Percentiles rank a stretch among this genome's conserved stretches.
phyloP scores from a whole-genome alignment of 2,888 invertebrate genomes.

The Eucera pruinosa region DNA sequence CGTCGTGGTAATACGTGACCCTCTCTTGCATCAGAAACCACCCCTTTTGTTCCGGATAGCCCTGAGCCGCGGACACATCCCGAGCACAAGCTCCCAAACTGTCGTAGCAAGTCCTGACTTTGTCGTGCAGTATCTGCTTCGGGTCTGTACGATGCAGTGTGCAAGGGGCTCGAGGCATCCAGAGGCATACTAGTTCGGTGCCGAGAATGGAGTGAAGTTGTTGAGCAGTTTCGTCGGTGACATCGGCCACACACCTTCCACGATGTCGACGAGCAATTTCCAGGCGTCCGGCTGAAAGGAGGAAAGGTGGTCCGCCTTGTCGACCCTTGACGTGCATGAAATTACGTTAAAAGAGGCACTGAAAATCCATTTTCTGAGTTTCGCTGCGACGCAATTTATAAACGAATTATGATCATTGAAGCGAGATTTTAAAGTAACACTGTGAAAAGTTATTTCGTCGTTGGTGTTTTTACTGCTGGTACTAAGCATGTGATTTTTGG shows the following conservation, averaged over 20 bases:
- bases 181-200: slow-evolving; percentile 45
- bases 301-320: slow-evolving; percentile 23
- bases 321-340: slow-evolving; percentile 10
- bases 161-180: slow-evolving; percentile 45
- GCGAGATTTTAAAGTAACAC: background rate
- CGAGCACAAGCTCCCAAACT: slow-evolving; percentile 69
- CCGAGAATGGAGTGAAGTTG: slow-evolving; percentile 68
- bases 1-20: slow-evolving; percentile 70
- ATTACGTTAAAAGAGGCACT: slow-evolving; percentile 25
- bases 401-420: background rate
- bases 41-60: slow-evolving; percentile 36
- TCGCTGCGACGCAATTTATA: background rate
- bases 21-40: slow-evolving; percentile 11
- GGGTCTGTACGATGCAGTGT: slow-evolving; percentile 51
- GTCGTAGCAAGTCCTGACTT: slow-evolving; percentile 73
- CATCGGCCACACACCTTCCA: slow-evolving; percentile 48
- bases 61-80: slow-evolving; percentile 62
- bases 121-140: slow-evolving; percentile 69
- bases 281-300: slow-evolving; percentile 32
- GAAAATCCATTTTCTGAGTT: slow-evolving; percentile 7
- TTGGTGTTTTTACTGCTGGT: background rate
- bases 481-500: no score
- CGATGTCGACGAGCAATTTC: slow-evolving; percentile 48
- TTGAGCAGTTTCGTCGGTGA: slow-evolving; percentile 61
- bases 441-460: background rate